These are phyloP conservation scores for Numenius phaeopus DNA, from an alignment of 2,797 vertebrate species.

Conservation along the genomic window DNA sequence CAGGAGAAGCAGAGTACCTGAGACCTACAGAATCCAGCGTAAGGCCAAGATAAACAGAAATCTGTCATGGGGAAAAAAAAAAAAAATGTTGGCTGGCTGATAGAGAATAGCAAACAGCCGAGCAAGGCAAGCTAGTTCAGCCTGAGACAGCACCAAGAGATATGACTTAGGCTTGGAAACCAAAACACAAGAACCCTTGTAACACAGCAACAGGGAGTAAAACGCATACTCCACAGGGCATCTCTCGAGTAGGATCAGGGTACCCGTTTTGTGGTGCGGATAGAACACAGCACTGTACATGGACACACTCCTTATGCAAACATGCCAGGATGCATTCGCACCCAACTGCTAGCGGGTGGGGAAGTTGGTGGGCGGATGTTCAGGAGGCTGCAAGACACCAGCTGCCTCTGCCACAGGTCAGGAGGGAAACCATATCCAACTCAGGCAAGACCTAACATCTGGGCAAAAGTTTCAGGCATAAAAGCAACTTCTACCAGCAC, in stretches of 20 bases:
- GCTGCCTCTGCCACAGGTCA: neutral
- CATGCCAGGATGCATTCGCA: neutral
- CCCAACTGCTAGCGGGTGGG: rapidly evolving
- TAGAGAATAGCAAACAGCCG: neutral
- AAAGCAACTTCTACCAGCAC: neutral
- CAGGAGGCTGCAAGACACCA: neutral
- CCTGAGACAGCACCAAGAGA: neutral
- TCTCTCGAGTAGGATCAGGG: neutral
- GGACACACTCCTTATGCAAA: neutral
- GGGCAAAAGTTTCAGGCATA: neutral
- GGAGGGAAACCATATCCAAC: neutral
- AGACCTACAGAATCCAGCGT: neutral
- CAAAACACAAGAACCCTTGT: neutral
- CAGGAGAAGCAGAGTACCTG: neutral
- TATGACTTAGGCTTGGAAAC: neutral
- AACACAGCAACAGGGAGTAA: neutral
- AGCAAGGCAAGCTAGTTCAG: neutral
- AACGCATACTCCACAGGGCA: neutral
- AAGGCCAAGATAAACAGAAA: neutral
- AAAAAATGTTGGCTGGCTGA: neutral
- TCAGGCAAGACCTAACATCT: neutral
- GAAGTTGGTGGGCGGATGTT: neutral
- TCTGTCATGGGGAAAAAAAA: neutral
- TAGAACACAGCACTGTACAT: neutral
- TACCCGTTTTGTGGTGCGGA: neutral